phyloP scores from a whole-genome alignment of 2,888 invertebrate species.

The Teinopalpus imperialis region DNA sequence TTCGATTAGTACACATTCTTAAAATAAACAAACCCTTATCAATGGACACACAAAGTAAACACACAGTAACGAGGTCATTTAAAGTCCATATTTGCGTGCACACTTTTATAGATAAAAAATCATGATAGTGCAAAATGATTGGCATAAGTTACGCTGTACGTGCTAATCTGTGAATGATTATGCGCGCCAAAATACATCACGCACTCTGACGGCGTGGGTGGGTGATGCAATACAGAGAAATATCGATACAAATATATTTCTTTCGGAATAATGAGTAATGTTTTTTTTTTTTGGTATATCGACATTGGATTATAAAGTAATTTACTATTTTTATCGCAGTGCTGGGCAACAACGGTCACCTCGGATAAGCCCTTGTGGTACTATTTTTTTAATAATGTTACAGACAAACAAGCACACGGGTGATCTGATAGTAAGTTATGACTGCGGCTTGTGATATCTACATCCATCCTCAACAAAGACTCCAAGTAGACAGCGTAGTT shows the following conservation, averaged over 20 bases:
- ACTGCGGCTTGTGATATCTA: too few relatives aligned
- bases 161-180: conserved; percentile 36
- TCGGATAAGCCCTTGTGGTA: too few relatives aligned
- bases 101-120: conserved; percentile 18
- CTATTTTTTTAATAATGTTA: too few relatives aligned
- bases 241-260: conserved; percentile 29
- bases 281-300: too few relatives aligned
- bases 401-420: too few relatives aligned
- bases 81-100: conserved; percentile 5
- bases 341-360: too few relatives aligned
- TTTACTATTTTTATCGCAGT: too few relatives aligned
- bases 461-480: too few relatives aligned
- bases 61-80: conserved; percentile 19
- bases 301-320: too few relatives aligned
- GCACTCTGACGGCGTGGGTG: conserved; percentile 25
- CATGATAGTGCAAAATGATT: conserved; percentile 9
- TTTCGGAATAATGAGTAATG: too few relatives aligned
- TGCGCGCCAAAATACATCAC: conserved; percentile 37
- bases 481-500: too few relatives aligned
- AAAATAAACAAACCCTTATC: conserved; percentile 14
- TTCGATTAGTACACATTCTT: not conserved
- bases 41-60: conserved; percentile 20
- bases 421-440: too few relatives aligned
- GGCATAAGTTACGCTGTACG: not conserved
- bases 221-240: conserved; percentile 48